Evolutionary conservation across 2,113 vertebrate genomes (phyloP), one percentile per base, ranked within the genome.

Genomic region (Taurulus bubalis): DNA sequence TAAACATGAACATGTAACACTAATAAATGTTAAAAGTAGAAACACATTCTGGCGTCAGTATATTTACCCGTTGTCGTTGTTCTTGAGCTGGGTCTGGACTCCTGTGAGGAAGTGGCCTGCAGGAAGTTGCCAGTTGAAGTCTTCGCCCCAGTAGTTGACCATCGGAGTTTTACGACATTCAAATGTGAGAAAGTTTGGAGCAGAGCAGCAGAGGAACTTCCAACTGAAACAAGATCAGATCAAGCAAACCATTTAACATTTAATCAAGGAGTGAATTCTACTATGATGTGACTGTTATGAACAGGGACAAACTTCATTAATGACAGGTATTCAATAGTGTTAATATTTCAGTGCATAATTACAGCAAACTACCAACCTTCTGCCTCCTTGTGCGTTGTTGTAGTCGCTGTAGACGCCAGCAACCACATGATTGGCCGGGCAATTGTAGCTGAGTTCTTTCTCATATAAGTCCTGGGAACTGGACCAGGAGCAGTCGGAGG

Each of bases 91-190:
- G 51, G 51, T 53, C 51, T 53, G 51, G 51, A 53, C 51, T 53
- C 51, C 51, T 9, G 51, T 53, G 8, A 53, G 51, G 51, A 53
- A 53, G 51, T 53, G 51, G 22, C 51, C 51, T n/a, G 22, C 51
- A 53, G 51, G 51, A 8, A 53, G 51, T 53, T n/a, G 20, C 51
- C 51, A 53, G 51, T 22, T 53, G 51, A 53, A 53, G 51, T 53
- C 47, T 49, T 49, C 47, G 47, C 51, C 22, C 64, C 26, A 56
- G 56, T 69, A 56, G 72, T 75, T 75, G 14, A 82, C 34, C 55
- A 42, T 63, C 7, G 79, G 34, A 7, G 38, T 42, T 26, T 69
- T 38, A 15, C 12, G 20, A 5, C 79, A 75, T 10, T 82, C 65
- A 9, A 20, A 69, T 5, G 79, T 75, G n/a, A 55, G 10, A 0